Conservation (phyloP, 2,888 invertebrate species). For the Protophormia terraenovae region DNA sequence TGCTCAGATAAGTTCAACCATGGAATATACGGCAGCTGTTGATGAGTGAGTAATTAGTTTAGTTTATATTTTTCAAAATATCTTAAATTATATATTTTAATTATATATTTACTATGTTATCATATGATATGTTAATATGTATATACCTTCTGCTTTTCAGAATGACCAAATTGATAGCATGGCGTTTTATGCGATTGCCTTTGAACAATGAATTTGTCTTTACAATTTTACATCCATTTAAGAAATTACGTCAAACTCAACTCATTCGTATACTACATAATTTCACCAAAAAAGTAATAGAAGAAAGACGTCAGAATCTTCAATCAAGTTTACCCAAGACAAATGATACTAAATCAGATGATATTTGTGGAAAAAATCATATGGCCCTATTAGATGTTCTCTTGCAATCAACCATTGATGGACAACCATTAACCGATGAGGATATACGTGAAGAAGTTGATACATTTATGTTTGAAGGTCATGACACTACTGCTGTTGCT, state of each 20-base stretch:
- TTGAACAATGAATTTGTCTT: conserved; percentile 74
- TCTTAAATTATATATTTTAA: too few relatives aligned
- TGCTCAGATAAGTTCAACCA: conserved; percentile 84
- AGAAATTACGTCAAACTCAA: conserved; percentile 72
- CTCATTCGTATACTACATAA: conserved; percentile 75
- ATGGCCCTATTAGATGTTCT: conserved; percentile 86
- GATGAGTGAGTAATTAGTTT: conserved; percentile 82
- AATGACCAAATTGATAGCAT: conserved; percentile 72
- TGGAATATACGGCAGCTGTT: conserved; percentile 87
- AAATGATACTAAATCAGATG: not conserved
- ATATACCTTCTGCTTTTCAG: too few relatives aligned
- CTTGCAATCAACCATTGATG: conserved; percentile 83
- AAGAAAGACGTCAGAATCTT: conserved; percentile 72
- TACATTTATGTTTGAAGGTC: conserved; percentile 86
- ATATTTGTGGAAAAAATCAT: conserved; percentile 83
- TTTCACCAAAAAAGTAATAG: conserved; percentile 76
- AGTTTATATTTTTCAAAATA: too few relatives aligned
- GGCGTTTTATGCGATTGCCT: conserved; percentile 74
- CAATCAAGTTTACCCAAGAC: conserved; percentile 37
- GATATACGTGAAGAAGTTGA: conserved; percentile 87
- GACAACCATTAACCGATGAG: conserved; percentile 83
- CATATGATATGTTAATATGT: too few relatives aligned
- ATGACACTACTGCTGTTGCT: conserved; percentile 78
- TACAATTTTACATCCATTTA: conserved; percentile 70
- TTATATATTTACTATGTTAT: too few relatives aligned